phyloP scores from a whole-genome alignment of 2,797 vertebrate species.

The Natrix natrix region DNA sequence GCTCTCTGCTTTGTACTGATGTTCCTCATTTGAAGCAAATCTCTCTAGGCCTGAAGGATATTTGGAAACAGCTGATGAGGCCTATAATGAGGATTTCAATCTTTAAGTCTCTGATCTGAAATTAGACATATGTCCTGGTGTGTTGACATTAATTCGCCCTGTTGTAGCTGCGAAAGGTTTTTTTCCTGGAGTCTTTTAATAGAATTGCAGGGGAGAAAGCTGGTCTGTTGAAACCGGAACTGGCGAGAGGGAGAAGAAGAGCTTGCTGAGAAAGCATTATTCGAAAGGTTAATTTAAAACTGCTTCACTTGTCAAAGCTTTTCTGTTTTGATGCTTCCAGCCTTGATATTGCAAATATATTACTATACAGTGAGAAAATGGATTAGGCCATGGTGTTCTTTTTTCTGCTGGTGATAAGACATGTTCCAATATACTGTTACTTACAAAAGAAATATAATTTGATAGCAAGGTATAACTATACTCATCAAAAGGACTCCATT shows the following conservation, averaged over 20 bases:
- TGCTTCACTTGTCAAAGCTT: slow-evolving; percentile 36
- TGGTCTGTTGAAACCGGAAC: slow-evolving; percentile 35
- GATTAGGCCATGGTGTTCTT: not conserved
- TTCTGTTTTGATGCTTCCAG: slow-evolving; percentile 40
- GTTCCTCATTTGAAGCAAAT: slow-evolving; percentile 60
- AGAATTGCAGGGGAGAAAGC: slow-evolving; percentile 51
- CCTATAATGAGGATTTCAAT: slow-evolving; percentile 60
- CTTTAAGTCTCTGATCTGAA: slow-evolving; percentile 61
- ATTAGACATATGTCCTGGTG: slow-evolving; percentile 65
- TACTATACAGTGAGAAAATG: not conserved
- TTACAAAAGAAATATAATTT: not conserved
- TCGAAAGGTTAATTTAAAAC: slow-evolving; percentile 66
- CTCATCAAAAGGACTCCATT: not conserved
- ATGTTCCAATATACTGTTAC: not conserved
- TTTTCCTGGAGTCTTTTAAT: slow-evolving; percentile 62
- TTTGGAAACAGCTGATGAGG: slow-evolving; percentile 63
- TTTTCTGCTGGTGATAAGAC: not conserved
- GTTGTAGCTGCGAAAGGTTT: slow-evolving; percentile 57
- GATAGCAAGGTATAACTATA: not conserved
- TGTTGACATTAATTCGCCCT: slow-evolving; percentile 65
- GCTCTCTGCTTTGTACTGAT: slow-evolving; percentile 45
- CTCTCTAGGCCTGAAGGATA: slow-evolving; percentile 61
- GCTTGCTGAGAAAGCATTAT: slow-evolving; percentile 40
- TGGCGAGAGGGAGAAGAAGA: slow-evolving; percentile 21
- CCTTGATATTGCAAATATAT: slow-evolving; percentile 1